Percentiles rank a stretch among this genome's conserved stretches.
Evolutionary conservation across 2,888 invertebrate genomes (phyloP).

Genomic region (Pristionchus entomophagus): DNA sequence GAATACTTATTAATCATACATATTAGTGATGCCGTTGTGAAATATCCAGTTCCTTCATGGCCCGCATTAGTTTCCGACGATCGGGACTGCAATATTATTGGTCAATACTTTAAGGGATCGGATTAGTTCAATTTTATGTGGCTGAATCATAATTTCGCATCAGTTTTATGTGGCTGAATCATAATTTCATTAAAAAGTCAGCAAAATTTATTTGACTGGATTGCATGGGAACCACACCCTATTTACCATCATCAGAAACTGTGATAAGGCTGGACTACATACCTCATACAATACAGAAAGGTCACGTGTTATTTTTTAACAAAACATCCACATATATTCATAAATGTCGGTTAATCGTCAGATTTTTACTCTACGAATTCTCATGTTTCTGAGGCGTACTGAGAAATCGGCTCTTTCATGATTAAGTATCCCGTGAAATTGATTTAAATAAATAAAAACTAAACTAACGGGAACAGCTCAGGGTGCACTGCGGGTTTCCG

Average conservation of each 20-base stretch:
- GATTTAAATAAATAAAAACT: background rate
- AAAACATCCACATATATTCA: too few relatives aligned
- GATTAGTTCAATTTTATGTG: too few relatives aligned
- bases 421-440: background rate
- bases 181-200: background rate
- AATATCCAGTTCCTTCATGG: background rate
- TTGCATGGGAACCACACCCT: background rate
- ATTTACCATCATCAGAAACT: background rate
- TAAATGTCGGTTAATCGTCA: too few relatives aligned
- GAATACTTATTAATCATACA: background rate
- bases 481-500: constrained; percentile 22
- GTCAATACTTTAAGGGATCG: too few relatives aligned
- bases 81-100: background rate
- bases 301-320: too few relatives aligned
- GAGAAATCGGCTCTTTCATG: background rate
- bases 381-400: too few relatives aligned
- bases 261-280: background rate
- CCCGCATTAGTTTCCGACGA: background rate
- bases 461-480: constrained; percentile 37
- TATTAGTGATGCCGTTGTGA: too few relatives aligned
- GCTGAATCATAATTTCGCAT: background rate
- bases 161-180: background rate
- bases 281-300: background rate
- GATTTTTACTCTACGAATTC: background rate
- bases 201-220: background rate